Base-by-base conservation (phyloP, 2,797 vertebrate genomes). In the Anguilla marmorata region DNA sequence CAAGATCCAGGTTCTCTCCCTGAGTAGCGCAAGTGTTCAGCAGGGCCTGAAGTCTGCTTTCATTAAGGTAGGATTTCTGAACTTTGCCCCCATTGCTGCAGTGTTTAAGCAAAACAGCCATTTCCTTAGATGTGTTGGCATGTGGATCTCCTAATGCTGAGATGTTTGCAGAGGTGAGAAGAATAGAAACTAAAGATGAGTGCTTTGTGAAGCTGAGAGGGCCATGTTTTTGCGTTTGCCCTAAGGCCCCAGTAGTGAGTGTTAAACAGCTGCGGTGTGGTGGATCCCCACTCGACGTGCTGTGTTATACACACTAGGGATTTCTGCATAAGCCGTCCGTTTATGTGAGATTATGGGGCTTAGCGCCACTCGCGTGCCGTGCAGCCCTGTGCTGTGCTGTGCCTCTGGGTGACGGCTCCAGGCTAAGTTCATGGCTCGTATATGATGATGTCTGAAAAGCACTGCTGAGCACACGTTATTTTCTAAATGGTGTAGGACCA, bases 1-100 rank as follows among this genome's bases (percentile, higher is more conserved):
- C 3, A 92, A 84, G 88, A 89, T 94, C 80, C 90, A 93, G 87
- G 93, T 93, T 72, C 92, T 92, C 30, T 92, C 94, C 56, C 84
- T 92, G n/a, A n/a, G 89, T 60, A 89, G 74, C 69, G 60, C 1
- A 0, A 90, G 91, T 48, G 0, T 27, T 83, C 89, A 92, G 89
- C 93, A 85, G 86, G 88, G 85, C 41, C 87, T 83, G 45, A 90
- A 89, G 86, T 86, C 92, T 0, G 90, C 91, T 0, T 94, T 94
- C 86, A 89, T 95, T 89, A 93, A 94, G 94, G 93, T 93, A 90
- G 86, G 19, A 27, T n/a, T 24, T 21, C n/a, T 27, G 69, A 27
- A 2, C 27, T 37, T 33, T 3, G 1, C 72, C 30, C 5, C 72
- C 16, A 63, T 9, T 84, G 37, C 41, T 54, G 19, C 21, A n/a